phyloP scores from a whole-genome alignment of 2,113 vertebrate genomes.

The Ictalurus furcatus region DNA sequence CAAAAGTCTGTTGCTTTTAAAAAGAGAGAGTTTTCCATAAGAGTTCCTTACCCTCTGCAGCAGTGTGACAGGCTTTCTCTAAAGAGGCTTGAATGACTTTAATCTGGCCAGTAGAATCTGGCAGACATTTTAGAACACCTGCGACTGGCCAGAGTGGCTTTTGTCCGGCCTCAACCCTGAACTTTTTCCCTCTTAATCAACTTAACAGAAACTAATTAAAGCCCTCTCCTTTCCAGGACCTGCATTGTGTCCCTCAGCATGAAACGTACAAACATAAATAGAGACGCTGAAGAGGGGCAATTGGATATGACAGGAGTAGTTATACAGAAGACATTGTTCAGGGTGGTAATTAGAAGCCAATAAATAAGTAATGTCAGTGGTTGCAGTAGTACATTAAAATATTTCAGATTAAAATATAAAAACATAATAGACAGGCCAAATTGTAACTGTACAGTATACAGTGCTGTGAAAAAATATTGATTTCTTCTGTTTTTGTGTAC shows the following conservation, averaged over 20 bases:
- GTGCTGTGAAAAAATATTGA: no score
- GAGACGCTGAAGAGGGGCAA: constrained; percentile 24
- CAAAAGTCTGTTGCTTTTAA: constrained; percentile 11
- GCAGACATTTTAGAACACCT: constrained; percentile 68
- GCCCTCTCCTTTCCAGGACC: constrained; percentile 69
- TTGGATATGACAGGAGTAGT: constrained; percentile 19
- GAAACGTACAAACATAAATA: constrained; percentile 55
- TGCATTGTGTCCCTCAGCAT: constrained; percentile 43
- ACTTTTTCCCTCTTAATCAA: constrained; percentile 77
- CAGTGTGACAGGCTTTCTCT: constrained; percentile 41
- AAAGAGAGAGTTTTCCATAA: constrained; percentile 28
- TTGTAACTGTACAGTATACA: neutral
- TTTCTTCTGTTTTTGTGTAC: no score
- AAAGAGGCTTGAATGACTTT: constrained; percentile 61
- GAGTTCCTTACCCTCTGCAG: constrained; percentile 9
- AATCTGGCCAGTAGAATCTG: constrained; percentile 75
- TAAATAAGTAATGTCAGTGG: neutral
- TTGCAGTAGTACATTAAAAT: neutral
- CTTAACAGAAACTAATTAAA: constrained; percentile 80
- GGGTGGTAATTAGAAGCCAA: neutral
- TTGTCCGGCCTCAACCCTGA: constrained; percentile 71
- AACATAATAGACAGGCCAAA: neutral
- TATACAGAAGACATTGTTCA: constrained; percentile 1
- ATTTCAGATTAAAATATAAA: neutral
- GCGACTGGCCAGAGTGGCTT: constrained; percentile 71